Base-by-base conservation (phyloP, 2,113 vertebrate species). In the Colinus virginianus region DNA sequence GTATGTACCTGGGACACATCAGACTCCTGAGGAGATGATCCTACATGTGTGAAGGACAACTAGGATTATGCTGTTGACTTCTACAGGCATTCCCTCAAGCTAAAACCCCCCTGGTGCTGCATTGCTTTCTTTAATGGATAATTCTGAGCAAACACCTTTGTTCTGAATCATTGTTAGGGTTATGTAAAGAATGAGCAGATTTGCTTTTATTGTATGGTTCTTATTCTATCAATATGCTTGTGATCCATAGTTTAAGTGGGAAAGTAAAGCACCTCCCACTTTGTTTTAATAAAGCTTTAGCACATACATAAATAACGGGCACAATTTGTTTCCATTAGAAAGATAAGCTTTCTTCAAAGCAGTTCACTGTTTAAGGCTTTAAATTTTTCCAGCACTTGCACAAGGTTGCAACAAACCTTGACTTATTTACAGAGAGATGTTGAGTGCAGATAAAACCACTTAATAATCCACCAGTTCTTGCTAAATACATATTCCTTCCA, bases 371-470 rank as follows among this genome's bases (percentile, higher is more conserved):
- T 98, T 98, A 98, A 98, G 96, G 94, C 95, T 97, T 97, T 95
- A 93, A 96, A 98, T 97, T 97, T 97, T 97, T 97, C 95, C 95
- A 98, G 96, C 90, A 94, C 91, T 96, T 97, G 91, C 95, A 96
- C 93, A 97, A 84, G 94, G 88, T 96, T 97, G 85, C 94, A 83
- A 89, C 97, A 98, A 98, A 98, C 97, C 98, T 98, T 98, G 98
- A 98, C 98, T 98, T 98, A 98, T 98, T 97, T 98, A 97, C 97
- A 95, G 96, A 98, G 97, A 97, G 97, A 98, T 97, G 83, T 45
- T 3, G 28, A 96, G 70, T 49, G 49, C 68, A 97, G 98, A 97
- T 97, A 97, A 97, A 95, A 82, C 77, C 96, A 97, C 95, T 97
- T 97, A 96, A 96, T 96, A 96, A 98, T 97, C 94, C 90, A 96